A percentile compares a stretch with the other conserved stretches of the same genome.
Conservation (phyloP, 2,113 vertebrate species). For the Notechis scutatus region DNA sequence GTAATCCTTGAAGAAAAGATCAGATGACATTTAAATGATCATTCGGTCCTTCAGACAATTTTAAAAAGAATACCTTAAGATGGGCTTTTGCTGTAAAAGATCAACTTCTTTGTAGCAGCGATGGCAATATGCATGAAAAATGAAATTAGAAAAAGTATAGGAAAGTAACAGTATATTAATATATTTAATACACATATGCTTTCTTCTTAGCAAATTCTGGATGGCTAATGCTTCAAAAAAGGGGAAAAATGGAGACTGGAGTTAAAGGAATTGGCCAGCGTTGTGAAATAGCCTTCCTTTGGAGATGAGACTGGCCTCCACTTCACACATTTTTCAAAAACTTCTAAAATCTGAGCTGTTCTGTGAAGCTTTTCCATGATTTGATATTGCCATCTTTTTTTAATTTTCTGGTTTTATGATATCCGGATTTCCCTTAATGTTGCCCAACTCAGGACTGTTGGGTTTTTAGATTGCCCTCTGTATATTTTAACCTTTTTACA, state of each 20-base stretch:
- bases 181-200: background rate
- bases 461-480: background rate
- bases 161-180: background rate
- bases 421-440: background rate
- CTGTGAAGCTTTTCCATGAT: background rate
- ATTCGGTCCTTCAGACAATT: background rate
- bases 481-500: background rate
- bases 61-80: background rate
- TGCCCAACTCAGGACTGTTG: background rate
- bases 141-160: background rate
- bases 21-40: background rate
- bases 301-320: background rate
- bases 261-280: background rate
- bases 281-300: background rate
- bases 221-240: background rate
- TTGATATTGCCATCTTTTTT: background rate
- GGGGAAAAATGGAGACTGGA: background rate
- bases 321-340: background rate
- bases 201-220: background rate
- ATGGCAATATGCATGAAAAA: background rate
- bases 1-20: background rate
- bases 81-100: background rate
- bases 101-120: background rate
- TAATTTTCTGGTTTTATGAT: background rate
- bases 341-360: background rate